Evolutionary conservation across 1,140 invertebrate genomes (phyloP).

Genomic region (Physella acuta): DNA sequence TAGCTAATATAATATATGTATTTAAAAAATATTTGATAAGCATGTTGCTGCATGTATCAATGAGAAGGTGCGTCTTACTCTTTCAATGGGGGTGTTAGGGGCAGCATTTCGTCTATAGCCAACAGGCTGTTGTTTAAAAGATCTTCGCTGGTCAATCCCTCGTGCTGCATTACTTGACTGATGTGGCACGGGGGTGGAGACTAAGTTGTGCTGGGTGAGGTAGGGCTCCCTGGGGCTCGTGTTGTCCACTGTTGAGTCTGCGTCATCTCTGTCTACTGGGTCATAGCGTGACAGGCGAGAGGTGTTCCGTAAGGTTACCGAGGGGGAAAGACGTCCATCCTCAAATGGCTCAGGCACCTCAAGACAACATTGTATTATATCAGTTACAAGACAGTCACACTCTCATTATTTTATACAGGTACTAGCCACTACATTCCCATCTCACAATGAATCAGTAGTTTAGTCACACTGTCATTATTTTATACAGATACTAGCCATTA

Average conservation of each 20-base stretch:
- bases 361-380: not conserved
- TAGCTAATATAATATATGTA: not conserved
- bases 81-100: constrained; percentile 45
- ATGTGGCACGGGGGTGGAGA: constrained; percentile 21
- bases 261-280: constrained; percentile 16
- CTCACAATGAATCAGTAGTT: not conserved
- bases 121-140: constrained; percentile 23
- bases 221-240: constrained; percentile 21
- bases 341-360: constrained; percentile 27
- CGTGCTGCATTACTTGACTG: not conserved
- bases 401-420: not conserved
- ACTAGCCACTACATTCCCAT: not conserved
- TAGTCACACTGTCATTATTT: not conserved
- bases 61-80: constrained; percentile 38
- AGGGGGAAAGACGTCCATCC: constrained; percentile 33
- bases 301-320: constrained; percentile 27
- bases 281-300: constrained; percentile 33
- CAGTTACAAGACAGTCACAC: not conserved
- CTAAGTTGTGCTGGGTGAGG: constrained; percentile 1
- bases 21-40: not conserved
- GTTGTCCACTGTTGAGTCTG: constrained; percentile 8
- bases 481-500: not conserved
- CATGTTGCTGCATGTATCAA: too few relatives aligned
- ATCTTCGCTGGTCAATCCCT: constrained; percentile 12
- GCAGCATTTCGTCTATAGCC: constrained; percentile 1